A percentile compares a stretch with the other conserved stretches of the same genome.
These are phyloP conservation scores for Agrotis ipsilon DNA, from an alignment of 2,888 invertebrate genomes.

Conservation along the genomic window DNA sequence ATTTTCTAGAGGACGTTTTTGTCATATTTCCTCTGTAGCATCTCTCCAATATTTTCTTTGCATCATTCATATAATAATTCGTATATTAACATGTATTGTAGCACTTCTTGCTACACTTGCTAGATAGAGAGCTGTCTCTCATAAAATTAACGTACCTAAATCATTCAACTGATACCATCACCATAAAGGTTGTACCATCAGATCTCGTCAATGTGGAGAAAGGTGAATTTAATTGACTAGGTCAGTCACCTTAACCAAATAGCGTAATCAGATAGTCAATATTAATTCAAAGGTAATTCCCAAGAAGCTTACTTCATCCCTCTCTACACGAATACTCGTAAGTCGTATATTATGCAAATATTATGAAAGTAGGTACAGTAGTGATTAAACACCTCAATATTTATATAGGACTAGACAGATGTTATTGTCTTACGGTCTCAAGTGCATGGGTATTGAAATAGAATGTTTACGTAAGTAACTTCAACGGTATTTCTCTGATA, in stretches of 20 bases:
- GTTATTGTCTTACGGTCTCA: conserved; percentile 17
- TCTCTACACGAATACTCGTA: conserved; percentile 3
- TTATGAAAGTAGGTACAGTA: not conserved
- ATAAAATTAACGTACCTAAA: not conserved
- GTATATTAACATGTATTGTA: not conserved
- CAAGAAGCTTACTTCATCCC: not conserved
- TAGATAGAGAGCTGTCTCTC: not conserved
- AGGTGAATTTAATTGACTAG: conserved; percentile 37
- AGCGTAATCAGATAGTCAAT: conserved; percentile 13
- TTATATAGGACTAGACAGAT: not conserved
- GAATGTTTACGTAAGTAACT: not conserved
- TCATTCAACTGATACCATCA: not conserved
- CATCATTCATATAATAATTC: not conserved
- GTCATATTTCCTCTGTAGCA: too few relatives aligned
- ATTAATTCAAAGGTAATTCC: conserved; percentile 9
- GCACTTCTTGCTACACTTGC: too few relatives aligned
- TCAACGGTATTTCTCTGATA: not conserved
- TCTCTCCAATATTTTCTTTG: not conserved
- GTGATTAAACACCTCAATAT: conserved; percentile 16
- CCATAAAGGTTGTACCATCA: not conserved
- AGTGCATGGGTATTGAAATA: conserved; percentile 19
- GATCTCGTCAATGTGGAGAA: conserved; percentile 15
- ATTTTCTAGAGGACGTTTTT: too few relatives aligned
- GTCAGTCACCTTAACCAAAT: conserved; percentile 27
- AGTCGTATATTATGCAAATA: conserved; percentile 12